Conservation (phyloP, 1,140 invertebrate species). For the Zophobas atratus region DNA sequence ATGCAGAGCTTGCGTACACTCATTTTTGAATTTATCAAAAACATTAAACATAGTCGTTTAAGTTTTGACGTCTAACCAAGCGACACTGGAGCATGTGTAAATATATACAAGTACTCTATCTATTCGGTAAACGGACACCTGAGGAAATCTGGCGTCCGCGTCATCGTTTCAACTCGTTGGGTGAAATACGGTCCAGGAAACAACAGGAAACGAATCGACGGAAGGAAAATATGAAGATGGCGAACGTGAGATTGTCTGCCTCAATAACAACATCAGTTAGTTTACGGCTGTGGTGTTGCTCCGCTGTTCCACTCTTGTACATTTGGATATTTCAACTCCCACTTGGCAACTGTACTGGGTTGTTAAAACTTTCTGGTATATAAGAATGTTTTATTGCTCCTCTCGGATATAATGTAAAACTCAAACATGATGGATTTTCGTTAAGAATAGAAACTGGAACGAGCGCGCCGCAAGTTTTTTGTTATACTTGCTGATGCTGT, state of each 20-base stretch:
- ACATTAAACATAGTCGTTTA: too few species aligned
- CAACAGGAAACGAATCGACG: constrained; percentile 13
- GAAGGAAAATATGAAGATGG: constrained; percentile 44
- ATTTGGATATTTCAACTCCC: constrained; percentile 20
- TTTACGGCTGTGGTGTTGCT: not conserved
- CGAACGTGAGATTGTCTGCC: constrained; percentile 37
- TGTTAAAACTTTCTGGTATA: constrained; percentile 25
- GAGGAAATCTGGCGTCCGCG: not conserved
- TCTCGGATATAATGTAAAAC: constrained; percentile 10
- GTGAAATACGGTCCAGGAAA: not conserved
- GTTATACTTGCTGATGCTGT: not conserved
- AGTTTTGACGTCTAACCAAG: too few species aligned
- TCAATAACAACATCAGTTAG: constrained; percentile 28
- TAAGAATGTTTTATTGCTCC: constrained; percentile 24
- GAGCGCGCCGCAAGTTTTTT: not conserved
- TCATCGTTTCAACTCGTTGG: not conserved
- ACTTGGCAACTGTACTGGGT: constrained; percentile 13
- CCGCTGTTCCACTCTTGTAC: not conserved
- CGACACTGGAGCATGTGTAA: not conserved
- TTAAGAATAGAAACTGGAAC: constrained; percentile 9
- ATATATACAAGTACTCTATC: not conserved
- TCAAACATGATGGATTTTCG: constrained; percentile 23
- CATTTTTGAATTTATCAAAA: too few species aligned
- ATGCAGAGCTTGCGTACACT: too few species aligned
- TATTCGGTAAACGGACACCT: not conserved